These are phyloP conservation scores for Drosophila jambulina DNA, from an alignment of 1,140 invertebrate species.

Conservation along the genomic window DNA sequence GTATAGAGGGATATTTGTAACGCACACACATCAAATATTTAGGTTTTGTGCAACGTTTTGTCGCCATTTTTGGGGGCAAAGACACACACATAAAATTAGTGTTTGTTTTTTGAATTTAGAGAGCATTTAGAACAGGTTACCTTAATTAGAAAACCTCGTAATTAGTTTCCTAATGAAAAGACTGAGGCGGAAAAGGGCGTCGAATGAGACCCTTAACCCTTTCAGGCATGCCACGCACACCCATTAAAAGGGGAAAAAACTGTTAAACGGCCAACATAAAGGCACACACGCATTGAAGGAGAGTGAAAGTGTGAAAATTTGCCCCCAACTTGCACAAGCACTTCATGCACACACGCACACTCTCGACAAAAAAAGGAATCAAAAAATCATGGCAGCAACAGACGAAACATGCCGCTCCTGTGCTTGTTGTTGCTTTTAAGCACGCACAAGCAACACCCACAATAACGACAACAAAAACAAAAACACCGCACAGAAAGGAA, in stretches of 20 bases:
- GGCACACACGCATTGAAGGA: constrained; percentile 52
- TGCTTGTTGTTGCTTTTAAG: constrained; percentile 35
- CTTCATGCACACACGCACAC: constrained; percentile 50
- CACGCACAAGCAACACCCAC: constrained; percentile 67
- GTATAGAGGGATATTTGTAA: constrained; percentile 23
- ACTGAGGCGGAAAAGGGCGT: constrained; percentile 1
- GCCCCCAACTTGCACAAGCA: constrained; percentile 26
- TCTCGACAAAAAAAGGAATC: constrained; percentile 61
- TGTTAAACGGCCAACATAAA: constrained; percentile 59
- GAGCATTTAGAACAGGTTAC: constrained; percentile 42
- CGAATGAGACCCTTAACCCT: constrained; percentile 40
- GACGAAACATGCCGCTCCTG: constrained; percentile 46
- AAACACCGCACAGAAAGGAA: constrained; percentile 63
- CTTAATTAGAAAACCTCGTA: constrained; percentile 44
- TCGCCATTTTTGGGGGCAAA: constrained; percentile 52
- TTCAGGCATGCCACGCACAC: constrained; percentile 13
- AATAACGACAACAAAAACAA: constrained; percentile 53
- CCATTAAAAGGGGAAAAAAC: constrained; percentile 52
- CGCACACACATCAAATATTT: constrained; percentile 70
- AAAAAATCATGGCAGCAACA: constrained; percentile 78
- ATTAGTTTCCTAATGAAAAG: constrained; percentile 38
- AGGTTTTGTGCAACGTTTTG: constrained; percentile 70
- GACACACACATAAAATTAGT: constrained; percentile 62
- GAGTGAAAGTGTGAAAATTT: constrained; percentile 80
- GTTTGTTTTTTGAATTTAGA: constrained; percentile 50